Base-by-base conservation (phyloP, 2,113 vertebrate species). In the Argyrosomus japonicus region DNA sequence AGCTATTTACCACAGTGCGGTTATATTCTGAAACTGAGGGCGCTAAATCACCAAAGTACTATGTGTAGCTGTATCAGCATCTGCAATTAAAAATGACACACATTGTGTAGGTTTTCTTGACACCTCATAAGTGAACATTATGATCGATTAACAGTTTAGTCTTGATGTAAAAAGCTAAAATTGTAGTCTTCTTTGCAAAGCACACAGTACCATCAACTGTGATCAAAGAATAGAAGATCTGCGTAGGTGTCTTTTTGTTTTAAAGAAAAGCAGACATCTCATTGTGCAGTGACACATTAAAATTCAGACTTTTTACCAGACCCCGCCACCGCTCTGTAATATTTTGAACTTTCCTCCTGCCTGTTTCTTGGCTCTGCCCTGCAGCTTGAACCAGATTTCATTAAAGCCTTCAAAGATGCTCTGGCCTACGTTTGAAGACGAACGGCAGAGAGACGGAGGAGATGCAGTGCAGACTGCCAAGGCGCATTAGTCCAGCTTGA, bases 361-460 rank as follows among this genome's bases (percentile, higher is more conserved):
- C 48, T 47, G 73, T 6, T 67, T 15, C 62, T 71, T 23, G 1
- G 9, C 54, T 45, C 73, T 71, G 77, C 47, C 73, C 69, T 64
- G 75, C 62, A 67, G 65, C 71, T 29, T 29, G 3, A 82, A 73
- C 29, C 65, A 84, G 77, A 82, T 68, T 82, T 84, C 50, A 87
- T 89, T 87, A 68, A 25, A 71, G 56, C 65, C 60, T 79, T 78
- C 50, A 78, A 77, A 89, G 64, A 71, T 36, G 82, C 32, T 62
- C 58, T 63, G 69, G 60, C 56, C 13, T 3, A 32, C 14, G 13
- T 65, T 82, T 82, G 78, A 86, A 75, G 68, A 36, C 2, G 8
- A 54, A 51, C 1, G 63, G 47, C 58, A 76, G 56, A 62, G 21
- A 73, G 48, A 53, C 10, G 1, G 67, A 25, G 19, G 54, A 72